A percentile compares a stretch with the other conserved stretches of the same genome.
phyloP scores from a whole-genome alignment of 1,140 invertebrate genomes.

The Acyrthosiphon pisum region DNA sequence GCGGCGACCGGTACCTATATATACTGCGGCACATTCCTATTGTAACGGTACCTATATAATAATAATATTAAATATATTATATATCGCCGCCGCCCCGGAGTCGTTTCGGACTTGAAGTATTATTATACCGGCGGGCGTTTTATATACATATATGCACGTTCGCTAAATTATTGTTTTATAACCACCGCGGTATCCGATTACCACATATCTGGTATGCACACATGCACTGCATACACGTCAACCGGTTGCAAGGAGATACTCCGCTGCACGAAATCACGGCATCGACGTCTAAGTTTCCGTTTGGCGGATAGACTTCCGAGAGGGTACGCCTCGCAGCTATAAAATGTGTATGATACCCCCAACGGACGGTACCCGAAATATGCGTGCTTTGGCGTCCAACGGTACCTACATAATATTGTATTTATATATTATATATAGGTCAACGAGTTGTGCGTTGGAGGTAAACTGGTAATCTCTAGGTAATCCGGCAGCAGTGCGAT shows the following conservation, averaged over 20 bases:
- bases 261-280: background rate
- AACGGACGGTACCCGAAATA: background rate
- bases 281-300: background rate
- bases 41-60: constrained; percentile 25
- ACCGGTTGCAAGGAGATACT: background rate
- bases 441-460: background rate
- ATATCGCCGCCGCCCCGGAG: background rate
- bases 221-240: too few relatives aligned
- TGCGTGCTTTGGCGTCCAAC: background rate
- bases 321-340: background rate
- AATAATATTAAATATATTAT: background rate
- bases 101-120: background rate
- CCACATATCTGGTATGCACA: background rate
- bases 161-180: background rate
- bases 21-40: background rate
- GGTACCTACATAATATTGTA: background rate
- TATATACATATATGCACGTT: background rate
- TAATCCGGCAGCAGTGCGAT: too few relatives aligned
- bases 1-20: background rate
- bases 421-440: too few relatives aligned
- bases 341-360: background rate
- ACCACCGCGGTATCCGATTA: background rate
- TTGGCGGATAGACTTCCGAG: background rate
- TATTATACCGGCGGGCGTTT: background rate
- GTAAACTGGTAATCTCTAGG: too few relatives aligned